Conservation (phyloP, 2,888 invertebrate species). For the Drosophila gaucha region DNA sequence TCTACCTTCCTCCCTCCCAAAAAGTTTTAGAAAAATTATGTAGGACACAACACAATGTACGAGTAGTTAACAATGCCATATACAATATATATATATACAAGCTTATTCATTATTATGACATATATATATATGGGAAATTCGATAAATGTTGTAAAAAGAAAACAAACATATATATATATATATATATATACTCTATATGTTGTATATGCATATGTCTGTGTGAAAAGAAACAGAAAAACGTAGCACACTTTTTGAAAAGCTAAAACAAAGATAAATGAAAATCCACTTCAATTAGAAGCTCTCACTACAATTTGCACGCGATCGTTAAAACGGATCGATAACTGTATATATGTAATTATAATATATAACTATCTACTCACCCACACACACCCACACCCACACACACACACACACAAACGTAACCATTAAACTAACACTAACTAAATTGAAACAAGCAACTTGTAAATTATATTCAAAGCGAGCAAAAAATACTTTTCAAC, state of each 20-base stretch:
- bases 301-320: constrained; percentile 34
- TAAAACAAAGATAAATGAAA: constrained; percentile 11
- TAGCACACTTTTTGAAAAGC: constrained; percentile 38
- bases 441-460: constrained; percentile 7
- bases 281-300: constrained; percentile 34
- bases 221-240: constrained; percentile 18
- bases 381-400: not conserved
- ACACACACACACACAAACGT: not conserved
- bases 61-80: constrained; percentile 51
- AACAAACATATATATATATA: not conserved
- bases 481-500: constrained; percentile 44
- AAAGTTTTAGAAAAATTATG: constrained; percentile 19
- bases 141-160: constrained; percentile 73
- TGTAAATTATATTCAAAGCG: constrained; percentile 50
- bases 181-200: constrained; percentile 32
- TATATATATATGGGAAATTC: constrained; percentile 43
- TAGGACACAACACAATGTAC: constrained; percentile 42
- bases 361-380: constrained; percentile 23
- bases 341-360: constrained; percentile 73
- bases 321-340: constrained; percentile 11
- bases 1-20: not conserved
- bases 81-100: constrained; percentile 23
- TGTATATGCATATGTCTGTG: constrained; percentile 22
- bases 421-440: constrained; percentile 19
- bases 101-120: constrained; percentile 28